Conservation (phyloP, 2,113 vertebrate species). For the Ginglymostoma cirratum region DNA sequence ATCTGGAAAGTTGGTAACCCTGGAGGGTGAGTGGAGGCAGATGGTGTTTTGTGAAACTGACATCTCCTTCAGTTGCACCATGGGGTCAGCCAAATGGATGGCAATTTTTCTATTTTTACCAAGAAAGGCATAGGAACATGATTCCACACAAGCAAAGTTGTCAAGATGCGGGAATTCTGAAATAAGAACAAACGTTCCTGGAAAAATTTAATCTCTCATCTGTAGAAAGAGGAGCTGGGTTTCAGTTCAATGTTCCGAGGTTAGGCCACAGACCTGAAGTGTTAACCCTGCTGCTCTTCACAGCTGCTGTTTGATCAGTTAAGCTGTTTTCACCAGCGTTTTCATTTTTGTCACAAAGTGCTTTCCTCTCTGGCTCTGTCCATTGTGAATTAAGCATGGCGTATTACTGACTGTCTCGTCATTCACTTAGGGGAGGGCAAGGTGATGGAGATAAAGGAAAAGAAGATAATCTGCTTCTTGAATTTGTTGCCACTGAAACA, state of each 20-base stretch:
- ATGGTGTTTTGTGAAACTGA: not conserved
- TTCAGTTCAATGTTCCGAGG: no score
- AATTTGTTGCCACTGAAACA: not conserved
- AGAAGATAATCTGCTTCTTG: not conserved
- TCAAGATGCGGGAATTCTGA: no score
- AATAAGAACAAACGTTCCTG: no score
- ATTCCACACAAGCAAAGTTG: no score
- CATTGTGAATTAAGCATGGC: not conserved
- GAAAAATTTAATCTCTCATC: no score
- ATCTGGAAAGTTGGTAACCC: not conserved
- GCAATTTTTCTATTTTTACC: not conserved
- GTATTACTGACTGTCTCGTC: not conserved
- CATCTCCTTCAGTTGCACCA: not conserved
- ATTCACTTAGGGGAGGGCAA: not conserved
- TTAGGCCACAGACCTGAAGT: no score
- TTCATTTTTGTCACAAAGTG: not conserved
- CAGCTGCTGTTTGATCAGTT: no score
- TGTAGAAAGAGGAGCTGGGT: no score
- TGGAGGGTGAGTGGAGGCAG: not conserved
- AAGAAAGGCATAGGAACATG: not conserved
- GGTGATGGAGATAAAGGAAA: not conserved
- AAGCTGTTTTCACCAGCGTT: no score
- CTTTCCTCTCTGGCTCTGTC: not conserved
- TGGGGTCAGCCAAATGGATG: not conserved
- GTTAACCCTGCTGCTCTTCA: no score